Evolutionary conservation across 2,797 vertebrate species (phyloP).

Genomic region (Pogonophryne albipinna): DNA sequence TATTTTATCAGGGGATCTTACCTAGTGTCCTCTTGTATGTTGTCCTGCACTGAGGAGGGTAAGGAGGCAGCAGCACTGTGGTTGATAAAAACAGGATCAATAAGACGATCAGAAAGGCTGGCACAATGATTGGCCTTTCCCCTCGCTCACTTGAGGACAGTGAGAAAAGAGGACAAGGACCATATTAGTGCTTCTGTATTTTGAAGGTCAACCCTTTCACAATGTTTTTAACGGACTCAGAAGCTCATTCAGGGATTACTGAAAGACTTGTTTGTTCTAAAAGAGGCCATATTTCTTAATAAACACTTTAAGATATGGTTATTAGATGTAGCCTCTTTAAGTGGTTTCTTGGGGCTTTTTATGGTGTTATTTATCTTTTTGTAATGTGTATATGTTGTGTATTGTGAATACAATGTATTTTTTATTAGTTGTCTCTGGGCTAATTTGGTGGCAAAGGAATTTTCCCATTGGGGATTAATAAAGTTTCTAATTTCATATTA

Average conservation of each 20-base stretch:
- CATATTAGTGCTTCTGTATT: too few species aligned
- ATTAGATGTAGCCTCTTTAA: neutral
- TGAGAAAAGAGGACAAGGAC: neutral
- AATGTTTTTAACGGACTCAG: neutral
- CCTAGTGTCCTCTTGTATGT: neutral
- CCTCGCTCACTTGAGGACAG: neutral
- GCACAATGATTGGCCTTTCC: neutral
- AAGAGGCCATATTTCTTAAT: neutral
- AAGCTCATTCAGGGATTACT: neutral
- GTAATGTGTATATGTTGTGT: neutral
- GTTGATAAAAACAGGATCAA: neutral
- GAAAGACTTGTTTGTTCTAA: neutral
- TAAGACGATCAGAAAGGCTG: slow-evolving; percentile 11
- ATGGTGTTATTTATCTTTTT: neutral
- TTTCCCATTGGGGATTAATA: too few species aligned
- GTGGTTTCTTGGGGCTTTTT: neutral
- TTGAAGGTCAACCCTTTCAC: neutral
- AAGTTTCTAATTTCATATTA: too few species aligned
- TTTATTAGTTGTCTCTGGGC: neutral
- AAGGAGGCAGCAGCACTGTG: neutral
- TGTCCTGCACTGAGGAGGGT: neutral
- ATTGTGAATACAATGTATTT: neutral
- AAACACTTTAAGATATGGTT: neutral
- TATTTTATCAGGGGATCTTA: neutral
- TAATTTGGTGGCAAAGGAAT: too few species aligned